Conservation (phyloP, 2,113 vertebrate species). For the Eulacestoma nigropectus region DNA sequence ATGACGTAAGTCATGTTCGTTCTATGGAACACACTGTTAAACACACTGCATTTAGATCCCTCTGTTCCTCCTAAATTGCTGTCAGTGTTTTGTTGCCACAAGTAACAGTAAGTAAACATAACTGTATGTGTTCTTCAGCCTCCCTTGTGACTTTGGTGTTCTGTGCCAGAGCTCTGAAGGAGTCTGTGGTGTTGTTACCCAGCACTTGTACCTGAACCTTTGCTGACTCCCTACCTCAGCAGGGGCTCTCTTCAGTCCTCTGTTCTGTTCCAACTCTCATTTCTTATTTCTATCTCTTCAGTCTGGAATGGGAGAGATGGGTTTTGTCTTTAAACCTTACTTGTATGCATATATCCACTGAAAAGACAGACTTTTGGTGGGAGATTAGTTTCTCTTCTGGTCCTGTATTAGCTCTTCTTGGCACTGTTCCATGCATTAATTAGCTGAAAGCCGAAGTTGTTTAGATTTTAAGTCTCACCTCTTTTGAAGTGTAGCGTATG, state of each 20-base stretch:
- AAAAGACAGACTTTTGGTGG: not conserved
- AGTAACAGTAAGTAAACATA: not conserved
- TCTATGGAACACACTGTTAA: not conserved
- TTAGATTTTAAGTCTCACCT: not conserved
- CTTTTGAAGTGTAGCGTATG: not conserved
- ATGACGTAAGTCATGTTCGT: slow-evolving; percentile 88
- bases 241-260: not conserved
- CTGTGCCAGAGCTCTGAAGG: not conserved
- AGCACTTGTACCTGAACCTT: not conserved
- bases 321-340: not conserved
- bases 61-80: not conserved
- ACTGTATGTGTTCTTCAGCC: not conserved
- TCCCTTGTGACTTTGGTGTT: not conserved
- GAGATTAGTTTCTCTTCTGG: not conserved
- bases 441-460: slow-evolving; percentile 22
- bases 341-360: not conserved
- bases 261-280: not conserved
- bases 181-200: rapidly evolving
- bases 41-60: not conserved
- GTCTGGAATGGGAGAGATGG: not conserved
- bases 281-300: not conserved
- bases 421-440: not conserved
- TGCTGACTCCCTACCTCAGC: not conserved
- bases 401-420: not conserved
- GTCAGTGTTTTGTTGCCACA: not conserved